Conservation (phyloP, 2,113 vertebrate species). For the Notarius lentiginosus region DNA sequence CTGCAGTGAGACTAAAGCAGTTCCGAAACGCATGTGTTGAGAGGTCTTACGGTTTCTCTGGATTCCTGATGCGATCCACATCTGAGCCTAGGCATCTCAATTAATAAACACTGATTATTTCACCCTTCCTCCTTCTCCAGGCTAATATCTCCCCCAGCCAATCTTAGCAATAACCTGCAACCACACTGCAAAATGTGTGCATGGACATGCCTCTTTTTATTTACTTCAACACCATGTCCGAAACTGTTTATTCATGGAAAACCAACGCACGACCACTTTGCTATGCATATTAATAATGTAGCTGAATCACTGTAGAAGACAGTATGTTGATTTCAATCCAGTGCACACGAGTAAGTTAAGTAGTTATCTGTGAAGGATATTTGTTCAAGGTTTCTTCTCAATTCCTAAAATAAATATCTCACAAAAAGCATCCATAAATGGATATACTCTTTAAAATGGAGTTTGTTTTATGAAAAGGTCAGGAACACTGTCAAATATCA, state of each 20-base stretch:
- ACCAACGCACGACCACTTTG: background rate
- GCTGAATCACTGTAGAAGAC: background rate
- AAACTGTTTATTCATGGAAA: slow-evolving; percentile 14
- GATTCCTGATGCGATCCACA: slow-evolving; percentile 1
- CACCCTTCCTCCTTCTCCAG: background rate
- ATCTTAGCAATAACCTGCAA: slow-evolving; percentile 12
- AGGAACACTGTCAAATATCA: slow-evolving; percentile 5
- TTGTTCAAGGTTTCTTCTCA: slow-evolving; percentile 3
- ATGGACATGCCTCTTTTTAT: slow-evolving; percentile 9
- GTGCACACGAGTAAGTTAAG: background rate
- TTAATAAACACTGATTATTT: slow-evolving; percentile 21
- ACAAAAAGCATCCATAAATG: background rate
- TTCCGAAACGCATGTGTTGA: slow-evolving; percentile 1
- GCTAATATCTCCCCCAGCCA: slow-evolving; percentile 2
- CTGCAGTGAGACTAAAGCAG: background rate
- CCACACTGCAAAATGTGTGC: slow-evolving; percentile 2
- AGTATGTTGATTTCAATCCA: background rate
- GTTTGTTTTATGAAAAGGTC: slow-evolving; percentile 17
- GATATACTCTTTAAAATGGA: background rate
- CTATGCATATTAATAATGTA: background rate
- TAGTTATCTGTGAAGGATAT: background rate
- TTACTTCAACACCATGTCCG: background rate
- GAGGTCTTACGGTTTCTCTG: background rate
- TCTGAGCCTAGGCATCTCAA: background rate
- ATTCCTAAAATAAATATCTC: background rate